phyloP scores from a whole-genome alignment of 2,113 vertebrate species.

The Polyodon spathula region DNA sequence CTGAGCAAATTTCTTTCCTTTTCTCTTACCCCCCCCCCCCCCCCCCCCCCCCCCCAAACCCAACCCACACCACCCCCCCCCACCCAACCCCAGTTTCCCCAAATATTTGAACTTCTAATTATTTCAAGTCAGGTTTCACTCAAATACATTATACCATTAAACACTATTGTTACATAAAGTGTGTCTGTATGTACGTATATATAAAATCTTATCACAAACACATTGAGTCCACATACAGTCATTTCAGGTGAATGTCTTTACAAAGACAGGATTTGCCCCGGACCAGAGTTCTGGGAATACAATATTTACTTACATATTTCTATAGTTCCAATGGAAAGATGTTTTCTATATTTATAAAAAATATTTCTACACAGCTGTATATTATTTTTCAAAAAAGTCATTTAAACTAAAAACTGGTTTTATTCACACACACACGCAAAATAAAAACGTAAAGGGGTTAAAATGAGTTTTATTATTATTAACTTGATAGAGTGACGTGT shows the following conservation, averaged over 20 bases:
- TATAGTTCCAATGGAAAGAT: background rate
- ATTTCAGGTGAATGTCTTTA: too few relatives aligned
- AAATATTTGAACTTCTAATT: constrained; percentile 14
- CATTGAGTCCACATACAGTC: too few relatives aligned
- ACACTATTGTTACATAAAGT: too few relatives aligned
- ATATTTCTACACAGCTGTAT: constrained; percentile 14
- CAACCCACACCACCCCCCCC: background rate
- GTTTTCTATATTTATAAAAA: background rate
- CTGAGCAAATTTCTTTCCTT: too few relatives aligned
- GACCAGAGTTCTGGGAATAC: too few relatives aligned
- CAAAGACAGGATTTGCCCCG: too few relatives aligned
- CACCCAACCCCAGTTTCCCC: too few relatives aligned
- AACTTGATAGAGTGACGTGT: constrained; percentile 49
- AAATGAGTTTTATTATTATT: constrained; percentile 66
- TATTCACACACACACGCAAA: constrained; percentile 35
- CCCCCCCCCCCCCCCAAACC: too few relatives aligned
- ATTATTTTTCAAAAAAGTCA: constrained; percentile 31
- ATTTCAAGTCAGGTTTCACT: constrained; percentile 5
- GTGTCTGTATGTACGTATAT: too few relatives aligned
- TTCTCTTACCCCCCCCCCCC: background rate
- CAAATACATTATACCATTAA: too few relatives aligned
- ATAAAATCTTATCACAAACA: too few relatives aligned
- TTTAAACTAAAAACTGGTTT: constrained; percentile 30
- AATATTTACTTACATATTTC: background rate
- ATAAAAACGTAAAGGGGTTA: constrained; percentile 43